A percentile compares a stretch with the other conserved stretches of the same genome.
Evolutionary conservation across 2,888 invertebrate genomes (phyloP).

Genomic region (Pandemis heparana): DNA sequence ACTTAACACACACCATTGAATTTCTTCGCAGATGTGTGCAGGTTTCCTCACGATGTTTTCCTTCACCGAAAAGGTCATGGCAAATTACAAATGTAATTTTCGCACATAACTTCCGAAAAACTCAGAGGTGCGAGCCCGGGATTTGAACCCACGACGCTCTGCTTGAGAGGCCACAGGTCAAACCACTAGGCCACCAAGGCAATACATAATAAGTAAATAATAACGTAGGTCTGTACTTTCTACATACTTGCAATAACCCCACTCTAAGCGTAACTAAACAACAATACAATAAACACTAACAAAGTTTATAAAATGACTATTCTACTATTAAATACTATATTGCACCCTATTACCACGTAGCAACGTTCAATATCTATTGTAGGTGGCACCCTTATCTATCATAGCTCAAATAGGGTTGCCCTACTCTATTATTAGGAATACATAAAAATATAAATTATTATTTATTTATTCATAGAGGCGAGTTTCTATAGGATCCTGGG

Average conservation of each 20-base stretch:
- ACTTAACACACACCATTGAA: no score
- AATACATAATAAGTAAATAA: background rate
- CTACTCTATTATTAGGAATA: conserved; percentile 52
- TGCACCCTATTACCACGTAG: background rate
- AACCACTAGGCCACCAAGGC: no score
- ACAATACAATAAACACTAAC: background rate
- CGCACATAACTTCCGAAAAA: no score
- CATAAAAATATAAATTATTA: conserved; percentile 49
- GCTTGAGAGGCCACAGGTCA: no score
- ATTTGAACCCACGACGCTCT: no score
- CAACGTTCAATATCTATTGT: conserved; percentile 44
- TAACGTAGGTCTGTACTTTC: background rate
- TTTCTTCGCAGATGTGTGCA: no score
- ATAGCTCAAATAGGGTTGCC: conserved; percentile 56
- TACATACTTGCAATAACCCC: no score
- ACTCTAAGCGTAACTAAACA: background rate
- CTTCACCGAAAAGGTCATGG: no score
- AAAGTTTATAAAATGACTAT: background rate
- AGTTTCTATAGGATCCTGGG: conserved; percentile 54
- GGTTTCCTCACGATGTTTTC: no score
- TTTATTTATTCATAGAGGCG: conserved; percentile 57
- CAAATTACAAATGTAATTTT: no score
- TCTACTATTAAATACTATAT: conserved; percentile 20
- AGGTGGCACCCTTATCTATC: conserved; percentile 65
- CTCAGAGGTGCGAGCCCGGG: no score